phyloP scores from a whole-genome alignment of 2,797 vertebrate species.

The Pantherophis alleghaniensis region DNA sequence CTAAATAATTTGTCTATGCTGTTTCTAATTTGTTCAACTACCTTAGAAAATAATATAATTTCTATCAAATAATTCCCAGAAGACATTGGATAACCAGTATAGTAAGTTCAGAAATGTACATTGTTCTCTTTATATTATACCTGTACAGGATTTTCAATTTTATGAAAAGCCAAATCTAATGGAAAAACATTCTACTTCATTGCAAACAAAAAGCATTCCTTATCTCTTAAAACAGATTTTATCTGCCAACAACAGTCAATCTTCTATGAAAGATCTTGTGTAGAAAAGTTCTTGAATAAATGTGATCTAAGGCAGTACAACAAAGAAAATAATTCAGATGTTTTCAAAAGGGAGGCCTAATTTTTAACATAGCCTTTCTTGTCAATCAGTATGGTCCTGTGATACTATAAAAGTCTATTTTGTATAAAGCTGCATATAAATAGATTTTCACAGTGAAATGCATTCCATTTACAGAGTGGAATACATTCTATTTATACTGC shows the following conservation, averaged over 20 bases:
- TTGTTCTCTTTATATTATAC: constrained; percentile 64
- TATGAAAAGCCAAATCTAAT: constrained; percentile 39
- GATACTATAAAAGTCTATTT: not conserved
- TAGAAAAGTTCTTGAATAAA: not conserved
- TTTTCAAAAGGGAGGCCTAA: constrained; percentile 38
- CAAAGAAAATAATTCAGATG: constrained; percentile 42
- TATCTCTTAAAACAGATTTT: constrained; percentile 59
- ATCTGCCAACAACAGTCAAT: not conserved
- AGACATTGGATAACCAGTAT: constrained; percentile 36
- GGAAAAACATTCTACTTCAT: constrained; percentile 36
- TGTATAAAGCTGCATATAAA: not conserved
- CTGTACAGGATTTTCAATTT: constrained; percentile 66
- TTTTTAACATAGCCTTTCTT: constrained; percentile 21
- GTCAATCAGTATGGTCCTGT: not conserved
- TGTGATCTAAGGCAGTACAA: constrained; percentile 47
- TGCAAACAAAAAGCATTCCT: not conserved
- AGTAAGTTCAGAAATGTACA: constrained; percentile 62
- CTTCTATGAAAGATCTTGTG: not conserved
- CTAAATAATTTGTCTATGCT: not conserved
- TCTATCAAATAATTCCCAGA: constrained; percentile 23
- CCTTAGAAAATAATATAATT: constrained; percentile 60
- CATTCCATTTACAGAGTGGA: not conserved
- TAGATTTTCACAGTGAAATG: not conserved
- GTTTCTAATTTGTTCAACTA: constrained; percentile 57
- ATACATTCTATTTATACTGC: not conserved